Conservation (phyloP, 2,888 invertebrate genomes). For the Ommatoiulus sabulosus region DNA sequence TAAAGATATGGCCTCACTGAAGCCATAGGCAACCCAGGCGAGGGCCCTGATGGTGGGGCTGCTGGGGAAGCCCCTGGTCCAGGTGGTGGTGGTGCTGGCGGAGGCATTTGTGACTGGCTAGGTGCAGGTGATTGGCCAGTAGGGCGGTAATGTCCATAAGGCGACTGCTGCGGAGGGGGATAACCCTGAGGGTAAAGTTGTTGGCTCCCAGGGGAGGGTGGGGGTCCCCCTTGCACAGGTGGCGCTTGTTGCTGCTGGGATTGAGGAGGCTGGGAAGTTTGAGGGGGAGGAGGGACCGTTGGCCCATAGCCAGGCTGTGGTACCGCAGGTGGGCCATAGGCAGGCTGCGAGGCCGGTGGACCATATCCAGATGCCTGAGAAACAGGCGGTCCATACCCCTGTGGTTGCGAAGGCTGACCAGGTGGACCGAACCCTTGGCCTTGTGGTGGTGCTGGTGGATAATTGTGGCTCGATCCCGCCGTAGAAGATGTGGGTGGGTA, state of each 20-base stretch:
- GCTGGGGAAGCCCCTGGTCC: conserved; percentile 64
- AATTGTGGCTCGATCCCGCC: conserved; percentile 48
- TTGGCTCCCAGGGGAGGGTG: conserved; percentile 35
- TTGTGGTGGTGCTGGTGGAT: conserved; percentile 57
- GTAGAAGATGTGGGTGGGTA: conserved; percentile 54
- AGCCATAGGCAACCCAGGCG: conserved; percentile 67
- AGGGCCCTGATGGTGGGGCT: conserved; percentile 69
- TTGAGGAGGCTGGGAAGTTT: conserved; percentile 21
- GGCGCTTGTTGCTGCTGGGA: conserved; percentile 21
- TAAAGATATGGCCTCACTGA: conserved; percentile 53
- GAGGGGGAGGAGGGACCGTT: conserved; percentile 5
- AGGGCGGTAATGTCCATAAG: conserved; percentile 54
- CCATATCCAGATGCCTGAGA: conserved; percentile 53
- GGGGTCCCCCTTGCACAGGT: conserved; percentile 47
- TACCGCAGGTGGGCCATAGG: conserved; percentile 44
- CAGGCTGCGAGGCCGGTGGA: conserved; percentile 35
- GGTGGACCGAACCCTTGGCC: conserved; percentile 57
- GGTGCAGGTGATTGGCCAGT: not conserved
- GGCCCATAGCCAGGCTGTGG: conserved; percentile 45
- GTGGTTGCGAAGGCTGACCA: conserved; percentile 57
- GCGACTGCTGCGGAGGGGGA: conserved; percentile 51
- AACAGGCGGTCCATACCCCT: conserved; percentile 55
- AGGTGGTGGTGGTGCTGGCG: conserved; percentile 71
- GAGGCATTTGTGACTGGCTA: conserved; percentile 64
- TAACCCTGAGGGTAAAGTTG: conserved; percentile 42